Evolutionary conservation across 2,797 vertebrate species (phyloP), one percentile per base, ranked within the genome.

Genomic region (Menidia menidia): DNA sequence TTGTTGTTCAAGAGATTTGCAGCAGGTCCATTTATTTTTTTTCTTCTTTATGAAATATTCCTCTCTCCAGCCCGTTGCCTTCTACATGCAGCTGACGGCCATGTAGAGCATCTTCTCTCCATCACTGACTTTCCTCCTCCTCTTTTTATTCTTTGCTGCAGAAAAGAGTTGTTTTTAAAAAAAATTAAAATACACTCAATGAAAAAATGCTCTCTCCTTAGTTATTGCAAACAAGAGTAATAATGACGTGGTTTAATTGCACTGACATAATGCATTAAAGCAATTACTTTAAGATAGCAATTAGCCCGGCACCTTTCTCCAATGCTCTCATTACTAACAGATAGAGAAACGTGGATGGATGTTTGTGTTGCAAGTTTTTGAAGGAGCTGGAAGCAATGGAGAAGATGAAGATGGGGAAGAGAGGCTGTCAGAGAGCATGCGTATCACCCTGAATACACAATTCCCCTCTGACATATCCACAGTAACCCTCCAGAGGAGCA

Each of bases 181-280:
- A n/a, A n/a, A 33, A 73, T 72, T 58, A 57, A 86, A 77, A 73
- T 85, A 83, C 74, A 81, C 90, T 89, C 77, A 82, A 67, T 69
- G 62, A 64, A 77, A 81, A 88, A 87, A 81, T 82, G 78, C 71
- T 60, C 57, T 88, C n/a, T 63, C 61, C 55, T 50, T 85, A 91
- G 87, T 92, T 92, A 91, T 77, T 79, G 75, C 73, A 71, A 82
- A 78, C 71, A 80, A 85, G 75, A 90, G 88, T 86, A 88, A 88
- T 88, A 92, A 91, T 88, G 85, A 86, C 90, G 89, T 63, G 55
- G 61, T 88, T 93, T 91, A 93, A 92, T 92, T 91, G 87, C 91
- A 92, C 94, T 92, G 92, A 89, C 91, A 92, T 93, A 92, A 93
- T 91, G 90, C 88, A 93, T 93, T 93, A 91, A 93, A 94, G 89